Evolutionary conservation across 2,797 vertebrate genomes (phyloP).

Genomic region (Rhynchonycteris naso): DNA sequence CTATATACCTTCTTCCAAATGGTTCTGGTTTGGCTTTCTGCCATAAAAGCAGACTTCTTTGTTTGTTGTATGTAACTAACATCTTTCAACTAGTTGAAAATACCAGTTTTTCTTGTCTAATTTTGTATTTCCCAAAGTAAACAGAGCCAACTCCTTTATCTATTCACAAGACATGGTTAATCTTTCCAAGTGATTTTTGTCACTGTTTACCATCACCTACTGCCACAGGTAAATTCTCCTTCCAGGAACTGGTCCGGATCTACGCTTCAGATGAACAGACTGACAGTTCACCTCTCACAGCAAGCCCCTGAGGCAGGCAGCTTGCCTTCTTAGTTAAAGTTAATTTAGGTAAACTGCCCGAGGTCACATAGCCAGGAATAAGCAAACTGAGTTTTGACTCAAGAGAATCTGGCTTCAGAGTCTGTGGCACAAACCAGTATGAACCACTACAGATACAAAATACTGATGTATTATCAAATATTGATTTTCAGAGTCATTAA

Average conservation of each 20-base stretch:
- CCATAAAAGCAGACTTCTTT: neutral
- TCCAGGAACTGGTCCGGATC: constrained; percentile 19
- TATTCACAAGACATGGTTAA: neutral
- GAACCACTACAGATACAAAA: neutral
- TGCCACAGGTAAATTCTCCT: neutral
- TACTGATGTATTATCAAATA: neutral
- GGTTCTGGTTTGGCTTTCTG: neutral
- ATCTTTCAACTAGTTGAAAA: constrained; percentile 7
- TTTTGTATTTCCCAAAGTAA: neutral
- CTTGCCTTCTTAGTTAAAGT: neutral
- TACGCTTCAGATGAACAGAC: neutral
- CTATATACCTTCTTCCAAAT: neutral
- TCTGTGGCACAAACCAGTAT: neutral
- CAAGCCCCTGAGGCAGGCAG: neutral
- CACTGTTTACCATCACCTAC: neutral
- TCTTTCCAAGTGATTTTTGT: neutral
- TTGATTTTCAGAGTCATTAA: neutral
- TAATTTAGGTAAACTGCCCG: neutral
- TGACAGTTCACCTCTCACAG: neutral
- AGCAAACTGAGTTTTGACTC: neutral
- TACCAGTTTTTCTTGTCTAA: neutral
- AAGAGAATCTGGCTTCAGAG: neutral
- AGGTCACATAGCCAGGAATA: neutral
- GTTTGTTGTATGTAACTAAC: neutral
- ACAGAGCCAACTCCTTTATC: neutral